Evolutionary conservation across 2,113 vertebrate genomes (phyloP).

Genomic region (Myrmecophaga tridactyla): DNA sequence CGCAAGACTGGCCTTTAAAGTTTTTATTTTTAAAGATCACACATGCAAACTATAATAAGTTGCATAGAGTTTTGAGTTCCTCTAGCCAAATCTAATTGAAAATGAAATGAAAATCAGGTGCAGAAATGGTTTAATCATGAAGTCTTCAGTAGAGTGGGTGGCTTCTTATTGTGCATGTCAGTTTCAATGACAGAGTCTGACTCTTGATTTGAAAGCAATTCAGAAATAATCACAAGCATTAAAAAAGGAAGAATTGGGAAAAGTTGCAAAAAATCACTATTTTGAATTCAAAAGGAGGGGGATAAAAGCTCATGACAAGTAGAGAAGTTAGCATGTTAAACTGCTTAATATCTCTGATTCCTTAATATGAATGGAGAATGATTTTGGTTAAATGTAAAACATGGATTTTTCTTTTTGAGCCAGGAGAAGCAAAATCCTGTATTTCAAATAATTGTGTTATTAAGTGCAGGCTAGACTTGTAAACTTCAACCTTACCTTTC

Average conservation of each 20-base stretch:
- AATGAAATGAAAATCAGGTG: slow-evolving; percentile 76
- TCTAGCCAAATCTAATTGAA: slow-evolving; percentile 68
- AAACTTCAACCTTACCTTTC: slow-evolving; percentile 92
- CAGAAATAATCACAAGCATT: slow-evolving; percentile 81
- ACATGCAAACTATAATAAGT: slow-evolving; percentile 80
- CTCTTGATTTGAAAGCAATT: slow-evolving; percentile 72
- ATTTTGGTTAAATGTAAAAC: slow-evolving; percentile 82
- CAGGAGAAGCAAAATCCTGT: slow-evolving; percentile 70
- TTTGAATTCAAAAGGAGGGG: slow-evolving; percentile 65
- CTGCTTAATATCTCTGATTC: slow-evolving; percentile 74
- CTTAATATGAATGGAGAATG: slow-evolving; percentile 84
- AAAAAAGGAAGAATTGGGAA: slow-evolving; percentile 57
- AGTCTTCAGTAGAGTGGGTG: slow-evolving; percentile 67
- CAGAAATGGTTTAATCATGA: slow-evolving; percentile 81
- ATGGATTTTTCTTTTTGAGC: slow-evolving; percentile 80
- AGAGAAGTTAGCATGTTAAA: slow-evolving; percentile 85
- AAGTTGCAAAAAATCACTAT: slow-evolving; percentile 57
- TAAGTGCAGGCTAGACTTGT: slow-evolving; percentile 85
- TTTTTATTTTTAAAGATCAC: background rate
- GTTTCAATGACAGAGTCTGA: slow-evolving; percentile 63
- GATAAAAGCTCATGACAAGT: slow-evolving; percentile 80
- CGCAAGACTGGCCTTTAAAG: background rate
- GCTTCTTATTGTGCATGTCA: slow-evolving; percentile 61
- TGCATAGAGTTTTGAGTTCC: slow-evolving; percentile 62
- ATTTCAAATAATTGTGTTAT: slow-evolving; percentile 82